phyloP scores from a whole-genome alignment of 37 sponge, comb jelly and placozoan species.

The Spongilla lacustris region DNA sequence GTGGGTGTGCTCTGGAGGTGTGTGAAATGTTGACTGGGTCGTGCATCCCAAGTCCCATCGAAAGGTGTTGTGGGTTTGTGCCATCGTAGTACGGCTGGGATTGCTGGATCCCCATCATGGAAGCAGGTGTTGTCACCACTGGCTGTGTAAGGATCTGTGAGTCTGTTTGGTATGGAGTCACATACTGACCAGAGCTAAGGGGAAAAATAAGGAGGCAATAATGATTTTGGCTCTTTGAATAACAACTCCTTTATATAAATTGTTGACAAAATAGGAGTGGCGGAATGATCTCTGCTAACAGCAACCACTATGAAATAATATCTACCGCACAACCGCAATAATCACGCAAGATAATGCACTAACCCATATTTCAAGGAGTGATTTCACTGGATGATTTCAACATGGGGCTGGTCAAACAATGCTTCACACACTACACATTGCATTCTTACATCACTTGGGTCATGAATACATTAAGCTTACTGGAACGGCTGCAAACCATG shows the following conservation, averaged over 20 bases:
- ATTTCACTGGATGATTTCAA: neutral
- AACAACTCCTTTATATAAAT: too few species aligned
- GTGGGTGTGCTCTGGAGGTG: constrained; percentile 57
- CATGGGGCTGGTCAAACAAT: neutral
- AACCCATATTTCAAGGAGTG: neutral
- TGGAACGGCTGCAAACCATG: neutral
- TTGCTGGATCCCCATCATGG: constrained; percentile 24
- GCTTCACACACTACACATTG: neutral
- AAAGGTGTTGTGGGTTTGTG: constrained; percentile 13
- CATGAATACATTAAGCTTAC: neutral
- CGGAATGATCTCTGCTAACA: neutral
- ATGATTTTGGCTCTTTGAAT: neutral
- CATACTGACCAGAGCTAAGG: constrained; percentile 49
- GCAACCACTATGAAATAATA: neutral
- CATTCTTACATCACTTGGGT: neutral
- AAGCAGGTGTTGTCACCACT: constrained; percentile 10
- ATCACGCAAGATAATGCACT: neutral
- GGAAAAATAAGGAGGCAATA: neutral
- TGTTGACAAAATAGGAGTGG: too few species aligned
- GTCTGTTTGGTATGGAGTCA: constrained; percentile 38
- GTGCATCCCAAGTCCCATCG: constrained; percentile 13
- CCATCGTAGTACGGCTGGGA: constrained; percentile 28
- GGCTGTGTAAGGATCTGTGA: constrained; percentile 24
- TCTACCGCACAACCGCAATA: neutral
- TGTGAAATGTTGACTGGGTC: neutral